Evolutionary conservation across 2,888 invertebrate species (phyloP), one percentile per base, ranked within the genome.

Genomic region (Lepidocyrtinus sp.): DNA sequence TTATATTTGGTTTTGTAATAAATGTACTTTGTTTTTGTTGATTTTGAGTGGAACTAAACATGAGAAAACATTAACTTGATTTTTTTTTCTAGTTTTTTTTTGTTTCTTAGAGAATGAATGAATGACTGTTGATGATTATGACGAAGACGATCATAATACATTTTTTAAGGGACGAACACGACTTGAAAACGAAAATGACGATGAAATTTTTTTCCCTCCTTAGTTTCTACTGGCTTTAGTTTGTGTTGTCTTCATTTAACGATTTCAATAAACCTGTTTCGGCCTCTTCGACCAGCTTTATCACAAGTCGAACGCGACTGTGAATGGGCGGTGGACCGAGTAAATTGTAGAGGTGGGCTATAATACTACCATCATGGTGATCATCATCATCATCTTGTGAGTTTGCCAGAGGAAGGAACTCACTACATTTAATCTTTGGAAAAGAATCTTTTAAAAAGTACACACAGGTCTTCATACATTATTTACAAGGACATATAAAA

Each of bases 211-310:
- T n/a, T n/a, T n/a, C n/a, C n/a, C n/a, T 21, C 17, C 3, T 27
- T 3, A 68, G 1, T 17, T n/a, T n/a, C n/a, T n/a, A 50, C 22
- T 61, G 61, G 22, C 61, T 64, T 24, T 64, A 69, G 64, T 69
- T 46, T 69, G 69, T 55, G 21, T 59, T 59, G 59, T 59, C 59
- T 59, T 69, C 63, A 25, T 55, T 68, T 45, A 45, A 61, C 61
- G 61, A 36, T 71, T 72, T 75, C 62, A 63, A 77, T 81, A 81
- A 81, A 81, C 81, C 81, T 81, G 81, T 81, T 81, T 81, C 74
- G 76, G 81, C 76, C 81, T 81, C 75, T 76, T 76, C 75, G 50
- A 26, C 61, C 50, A 5, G n/a, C n/a, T 75, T 59, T 74, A 73
- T 74, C 24, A 50, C 70, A 63, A 70, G 63, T 50, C 72, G 63